Conservation (phyloP, 2,113 vertebrate genomes). For the Strix uralensis region DNA sequence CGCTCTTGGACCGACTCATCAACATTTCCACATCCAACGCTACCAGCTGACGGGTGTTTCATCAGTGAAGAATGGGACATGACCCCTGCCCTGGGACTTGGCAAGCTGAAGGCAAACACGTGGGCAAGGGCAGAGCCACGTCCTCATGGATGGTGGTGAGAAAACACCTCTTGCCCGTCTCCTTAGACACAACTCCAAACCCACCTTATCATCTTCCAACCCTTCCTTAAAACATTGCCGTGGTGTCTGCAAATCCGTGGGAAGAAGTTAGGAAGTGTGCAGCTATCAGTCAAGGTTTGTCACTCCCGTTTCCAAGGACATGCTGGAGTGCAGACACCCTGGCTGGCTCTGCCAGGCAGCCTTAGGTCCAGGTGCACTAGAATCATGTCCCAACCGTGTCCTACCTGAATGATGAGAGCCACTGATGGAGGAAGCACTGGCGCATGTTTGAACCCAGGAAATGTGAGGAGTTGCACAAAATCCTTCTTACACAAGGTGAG, state of each 20-base stretch:
- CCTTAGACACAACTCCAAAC: not conserved
- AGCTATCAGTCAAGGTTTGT: not conserved
- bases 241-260: not conserved
- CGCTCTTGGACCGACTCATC: fast-evolving
- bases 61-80: fast-evolving
- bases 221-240: not conserved
- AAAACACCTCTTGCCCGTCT: not conserved
- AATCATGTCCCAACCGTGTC: fast-evolving
- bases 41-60: not conserved
- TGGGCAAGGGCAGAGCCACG: not conserved
- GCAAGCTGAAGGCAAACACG: not conserved
- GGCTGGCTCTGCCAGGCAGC: not conserved
- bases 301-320: not conserved
- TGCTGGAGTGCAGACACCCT: not conserved
- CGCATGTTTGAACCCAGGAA: not conserved
- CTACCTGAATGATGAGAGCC: not conserved
- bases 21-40: not conserved
- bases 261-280: not conserved
- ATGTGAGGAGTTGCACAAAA: not conserved
- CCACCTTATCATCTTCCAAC: not conserved
- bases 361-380: not conserved
- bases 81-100: not conserved
- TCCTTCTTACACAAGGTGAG: not conserved
- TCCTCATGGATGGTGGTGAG: not conserved
- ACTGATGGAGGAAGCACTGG: not conserved